Evolutionary conservation across 2,113 vertebrate genomes (phyloP).

Genomic region (Gavia stellata): DNA sequence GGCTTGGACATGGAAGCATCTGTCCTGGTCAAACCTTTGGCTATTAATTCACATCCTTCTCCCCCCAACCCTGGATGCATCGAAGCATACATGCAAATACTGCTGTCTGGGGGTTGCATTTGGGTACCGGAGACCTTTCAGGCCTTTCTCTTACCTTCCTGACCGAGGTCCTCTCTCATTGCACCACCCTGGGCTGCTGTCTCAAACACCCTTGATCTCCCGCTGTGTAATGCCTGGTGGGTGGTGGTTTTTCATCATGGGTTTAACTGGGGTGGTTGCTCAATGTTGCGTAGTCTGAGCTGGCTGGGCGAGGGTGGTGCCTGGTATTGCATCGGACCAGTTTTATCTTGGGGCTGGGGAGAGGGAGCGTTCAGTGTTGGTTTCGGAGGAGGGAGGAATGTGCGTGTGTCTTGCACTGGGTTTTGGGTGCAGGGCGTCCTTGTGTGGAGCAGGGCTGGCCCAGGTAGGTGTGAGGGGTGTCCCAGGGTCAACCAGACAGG

Average conservation of each 20-base stretch:
- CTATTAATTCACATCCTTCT: constrained; percentile 1
- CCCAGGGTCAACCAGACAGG: background rate
- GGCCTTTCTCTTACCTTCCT: background rate
- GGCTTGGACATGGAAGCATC: background rate
- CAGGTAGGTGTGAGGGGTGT: background rate
- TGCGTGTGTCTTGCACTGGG: background rate
- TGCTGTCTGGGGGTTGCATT: background rate
- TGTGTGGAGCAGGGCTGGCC: background rate
- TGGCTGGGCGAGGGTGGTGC: background rate
- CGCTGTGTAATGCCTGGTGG: background rate
- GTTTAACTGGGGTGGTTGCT: background rate
- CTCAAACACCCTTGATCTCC: background rate
- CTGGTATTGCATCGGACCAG: background rate
- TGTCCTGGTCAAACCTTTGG: constrained; percentile 1
- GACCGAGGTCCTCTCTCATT: background rate
- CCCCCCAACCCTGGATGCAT: background rate
- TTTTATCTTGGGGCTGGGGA: background rate
- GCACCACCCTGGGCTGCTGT: background rate
- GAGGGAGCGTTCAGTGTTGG: rapidly evolving
- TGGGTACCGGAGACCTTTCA: background rate
- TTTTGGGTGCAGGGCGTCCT: background rate
- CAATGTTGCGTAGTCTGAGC: background rate
- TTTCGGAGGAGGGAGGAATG: background rate
- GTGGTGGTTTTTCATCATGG: background rate
- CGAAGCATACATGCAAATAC: background rate